Evolutionary conservation across 2,888 invertebrate species (phyloP).

Genomic region (Eupithecia pulchellata): DNA sequence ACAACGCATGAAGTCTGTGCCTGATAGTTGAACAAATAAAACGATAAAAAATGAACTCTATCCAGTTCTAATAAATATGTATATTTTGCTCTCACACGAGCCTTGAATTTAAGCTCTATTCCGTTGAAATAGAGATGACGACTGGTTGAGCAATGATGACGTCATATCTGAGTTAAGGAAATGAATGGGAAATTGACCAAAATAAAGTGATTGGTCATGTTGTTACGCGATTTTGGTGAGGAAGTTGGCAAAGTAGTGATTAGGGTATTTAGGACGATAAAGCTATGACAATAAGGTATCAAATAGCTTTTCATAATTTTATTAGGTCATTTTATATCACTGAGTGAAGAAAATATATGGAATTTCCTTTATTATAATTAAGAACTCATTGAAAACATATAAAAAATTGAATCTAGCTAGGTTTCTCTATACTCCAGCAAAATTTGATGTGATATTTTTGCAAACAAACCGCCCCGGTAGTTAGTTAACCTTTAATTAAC

Average conservation of each 20-base stretch:
- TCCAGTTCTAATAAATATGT: neutral
- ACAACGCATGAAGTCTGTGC: neutral
- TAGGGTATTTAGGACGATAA: neutral
- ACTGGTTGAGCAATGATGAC: neutral
- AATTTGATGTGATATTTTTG: no score
- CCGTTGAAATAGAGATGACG: neutral
- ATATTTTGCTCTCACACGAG: neutral
- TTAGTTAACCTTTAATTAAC: no score
- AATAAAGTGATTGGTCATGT: constrained; percentile 1
- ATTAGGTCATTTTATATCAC: neutral
- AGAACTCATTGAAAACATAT: neutral
- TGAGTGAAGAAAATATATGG: neutral
- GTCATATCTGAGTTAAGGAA: neutral
- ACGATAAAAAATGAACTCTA: constrained; percentile 2
- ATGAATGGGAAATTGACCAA: neutral
- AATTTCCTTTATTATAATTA: neutral
- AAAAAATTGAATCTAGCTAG: neutral
- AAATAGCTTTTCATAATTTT: neutral
- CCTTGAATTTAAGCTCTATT: neutral
- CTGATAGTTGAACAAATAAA: neutral
- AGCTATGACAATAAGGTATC: neutral
- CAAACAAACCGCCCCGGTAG: no score
- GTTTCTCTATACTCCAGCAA: no score
- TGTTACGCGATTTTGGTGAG: neutral
- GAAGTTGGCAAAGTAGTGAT: neutral